Evolutionary conservation across 2,797 vertebrate species (phyloP), one percentile per base, ranked within the genome.

Genomic region (Anguilla obscura): DNA sequence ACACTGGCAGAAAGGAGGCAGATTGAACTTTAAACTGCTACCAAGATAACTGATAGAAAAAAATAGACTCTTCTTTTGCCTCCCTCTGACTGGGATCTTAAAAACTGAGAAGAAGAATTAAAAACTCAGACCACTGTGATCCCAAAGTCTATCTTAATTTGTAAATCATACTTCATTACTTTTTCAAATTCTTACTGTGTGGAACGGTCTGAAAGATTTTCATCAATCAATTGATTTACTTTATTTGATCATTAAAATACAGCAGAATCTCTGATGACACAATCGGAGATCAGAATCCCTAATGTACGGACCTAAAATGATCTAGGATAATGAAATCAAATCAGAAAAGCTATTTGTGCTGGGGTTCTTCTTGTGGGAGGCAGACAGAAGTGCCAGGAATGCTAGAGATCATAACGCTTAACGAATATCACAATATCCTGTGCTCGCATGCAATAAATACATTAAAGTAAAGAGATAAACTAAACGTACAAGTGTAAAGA

Each of bases 1-100:
- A 84, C 40, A 84, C 79, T 83, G 48, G 40, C 40, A 33, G 3
- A 91, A 89, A 90, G 89, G 60, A 86, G 80, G 85, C 76, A 86
- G 86, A 33, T 27, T 50, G 71, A 89, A 86, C 87, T 82, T 76
- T 52, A 85, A 63, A 88, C 84, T 36, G 18, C 30, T 85, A 56
- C 54, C 40, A 83, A 54, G 56, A 33, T 56, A 36, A 27, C 27
- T 56, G 79, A 30, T 74, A 79, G 40, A 88, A 86, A 87, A 16
- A 48, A 76, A 56, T 16, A 16, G 56, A 50, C 30, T 88, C 45
- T 69, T 24, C 50, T 45, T 58, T 58, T 69, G 74, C 71, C 84
- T 88, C 85, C 33, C 88, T 89, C 90, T 90, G 85, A 84, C 79
- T 82, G 71, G 33, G 36, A 79, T 24, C 33, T 76, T 12, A 83